Base-by-base conservation (phyloP, 2,888 invertebrate genomes). In the Microctonus aethiopoides region DNA sequence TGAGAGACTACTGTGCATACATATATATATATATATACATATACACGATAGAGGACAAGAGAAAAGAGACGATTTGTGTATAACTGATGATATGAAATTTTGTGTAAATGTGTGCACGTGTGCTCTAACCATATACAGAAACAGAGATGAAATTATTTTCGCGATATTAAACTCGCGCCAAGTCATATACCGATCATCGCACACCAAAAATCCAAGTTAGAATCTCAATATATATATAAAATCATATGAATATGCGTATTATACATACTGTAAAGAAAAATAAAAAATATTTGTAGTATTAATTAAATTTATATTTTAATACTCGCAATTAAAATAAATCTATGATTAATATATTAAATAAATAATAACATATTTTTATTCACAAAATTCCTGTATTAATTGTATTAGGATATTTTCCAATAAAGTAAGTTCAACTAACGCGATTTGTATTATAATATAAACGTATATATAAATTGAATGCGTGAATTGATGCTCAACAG, bases 141-240 rank as follows among this genome's bases (percentile, higher is more conserved):
- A 46, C n/a, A 3, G 39, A 39, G 46, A 46, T 46, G 46, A 46
- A 46, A 46, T 46, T 16, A 46, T 46, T 46, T 46, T 7, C 20
- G 46, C 16, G 20, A 46, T 46, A 46, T 46, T 46, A 46, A 46
- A 46, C 76, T 73, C 66, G 67, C 57, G 70, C 68, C 74, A 67
- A 61, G 71, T 57, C 66, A 63, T 36, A 65, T 63, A 41, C 60
- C 59, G 26, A 67, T 36, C 39, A 63, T 46, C 54, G 66, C 61
- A 39, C 46, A 16, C 46, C 16, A 7, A 46, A 16, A 46, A 46
- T 46, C 16, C 16, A 46, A 46, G 7, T 46, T 46, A 16, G 20
- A 46, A 5, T 29, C 7, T 5, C 7, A 29, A 29, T 29, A 29
- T 29, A 5, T 29, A 29, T 29, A n/a, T n/a, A n/a, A n/a, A n/a